phyloP scores from a whole-genome alignment of 2,113 vertebrate species.

The Delphinus delphis region DNA sequence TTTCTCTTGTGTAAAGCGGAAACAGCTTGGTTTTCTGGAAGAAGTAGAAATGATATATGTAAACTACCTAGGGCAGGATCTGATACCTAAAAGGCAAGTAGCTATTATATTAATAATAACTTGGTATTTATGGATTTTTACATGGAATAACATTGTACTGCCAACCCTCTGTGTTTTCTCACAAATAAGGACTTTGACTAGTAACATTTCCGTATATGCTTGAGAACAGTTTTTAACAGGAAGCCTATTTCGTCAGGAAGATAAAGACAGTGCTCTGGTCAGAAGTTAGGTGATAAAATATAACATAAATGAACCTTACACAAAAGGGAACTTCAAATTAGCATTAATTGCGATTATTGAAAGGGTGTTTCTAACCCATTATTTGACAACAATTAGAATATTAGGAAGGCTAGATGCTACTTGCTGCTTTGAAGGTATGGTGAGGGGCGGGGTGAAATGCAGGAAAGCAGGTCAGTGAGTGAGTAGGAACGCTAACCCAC shows the following conservation, averaged over 20 bases:
- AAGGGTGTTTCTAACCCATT: not conserved
- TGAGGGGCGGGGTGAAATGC: not conserved
- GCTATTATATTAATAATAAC: not conserved
- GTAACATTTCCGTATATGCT: not conserved
- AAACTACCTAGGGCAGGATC: not conserved
- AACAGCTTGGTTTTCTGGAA: not conserved
- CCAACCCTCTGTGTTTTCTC: not conserved
- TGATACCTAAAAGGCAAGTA: not conserved
- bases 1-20: not conserved
- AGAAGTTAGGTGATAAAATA: not conserved
- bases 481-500: not conserved
- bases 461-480: not conserved
- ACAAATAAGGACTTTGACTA: not conserved
- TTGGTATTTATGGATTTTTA: not conserved
- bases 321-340: not conserved
- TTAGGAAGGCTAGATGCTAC: not conserved
- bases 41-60: not conserved
- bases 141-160: not conserved
- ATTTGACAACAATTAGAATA: not conserved
- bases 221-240: not conserved
- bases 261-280: not conserved
- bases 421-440: not conserved
- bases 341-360: not conserved
- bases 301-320: not conserved
- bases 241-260: not conserved